phyloP scores from a whole-genome alignment of 92 coral and sea anemone species.

The Phenganax stokvisi region DNA sequence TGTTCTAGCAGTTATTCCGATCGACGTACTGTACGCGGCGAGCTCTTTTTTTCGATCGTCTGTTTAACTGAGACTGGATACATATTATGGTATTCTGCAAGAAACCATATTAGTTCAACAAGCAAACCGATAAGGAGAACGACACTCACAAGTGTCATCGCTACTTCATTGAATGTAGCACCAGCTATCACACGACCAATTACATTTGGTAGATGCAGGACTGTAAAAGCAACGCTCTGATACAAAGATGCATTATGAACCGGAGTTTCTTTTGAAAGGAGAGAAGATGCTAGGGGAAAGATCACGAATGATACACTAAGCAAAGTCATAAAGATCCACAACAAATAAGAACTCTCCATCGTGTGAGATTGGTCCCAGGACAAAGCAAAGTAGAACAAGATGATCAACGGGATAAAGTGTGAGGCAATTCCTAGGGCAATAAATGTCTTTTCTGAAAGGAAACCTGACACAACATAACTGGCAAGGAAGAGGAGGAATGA shows the following conservation, averaged over 20 bases:
- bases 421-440: background rate
- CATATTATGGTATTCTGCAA: background rate
- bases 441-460: background rate
- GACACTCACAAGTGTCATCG: background rate
- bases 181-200: slow-evolving; percentile 7
- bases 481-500: background rate
- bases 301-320: background rate
- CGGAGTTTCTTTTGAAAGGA: background rate
- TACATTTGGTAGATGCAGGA: background rate
- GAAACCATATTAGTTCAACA: background rate
- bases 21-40: no score
- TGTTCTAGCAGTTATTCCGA: no score
- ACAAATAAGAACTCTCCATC: background rate
- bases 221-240: background rate
- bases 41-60: no score
- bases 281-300: background rate
- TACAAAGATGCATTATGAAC: background rate
- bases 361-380: background rate
- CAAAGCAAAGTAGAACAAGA: background rate
- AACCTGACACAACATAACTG: background rate
- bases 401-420: background rate
- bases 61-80: no score
- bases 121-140: background rate
- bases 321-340: background rate
- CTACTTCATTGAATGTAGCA: background rate